Evolutionary conservation across 2,888 invertebrate species (phyloP), one percentile per base, ranked within the genome.

Genomic region (Tetranychus piercei): DNA sequence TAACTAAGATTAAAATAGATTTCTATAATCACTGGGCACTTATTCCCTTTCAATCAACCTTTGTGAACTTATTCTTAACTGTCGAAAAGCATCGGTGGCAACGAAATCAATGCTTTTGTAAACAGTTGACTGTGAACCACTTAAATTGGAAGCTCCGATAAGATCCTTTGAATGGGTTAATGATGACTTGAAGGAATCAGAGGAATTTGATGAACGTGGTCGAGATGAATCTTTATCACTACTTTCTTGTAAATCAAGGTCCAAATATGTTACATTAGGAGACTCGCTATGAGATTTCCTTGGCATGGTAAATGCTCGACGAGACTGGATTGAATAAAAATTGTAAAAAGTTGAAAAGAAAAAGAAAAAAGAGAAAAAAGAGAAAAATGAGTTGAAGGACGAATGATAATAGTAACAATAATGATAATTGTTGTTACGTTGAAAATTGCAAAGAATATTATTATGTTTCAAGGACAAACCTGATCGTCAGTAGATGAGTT

Each of bases 41-140:
- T 15, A 55, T 15, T 55, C 55, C 15, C 55, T 55, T 15, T 55
- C 55, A 9, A 69, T n/a, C 11, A 69, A 69, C n/a, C 69, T 9
- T 69, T 69, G 69, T 69, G 69, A 69, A 69, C 69, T 69, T 69
- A 90, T 88, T 74, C 90, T 86, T 65, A 91, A 92, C 76, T 90
- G 88, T 82, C 91, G 92, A 81, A 95, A 91, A 7, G 94, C 94
- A 81, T 92, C 89, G 0, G 94, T 95, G 85, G 93, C 94, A 74
- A 92, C 85, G 84, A 94, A 94, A 84, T 95, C 94, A 0, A 95
- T 93, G 1, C 90, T 91, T 82, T 93, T 92, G 83, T 94, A 94
- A 9, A 91, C 91, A 0, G 89, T 84, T 80, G 81, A 80, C 0
- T 80, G 73, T 34, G 67, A 65, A 22, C 22, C 22, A 22, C n/a